Percentiles rank a stretch among this genome's conserved stretches.
These are phyloP conservation scores for Saccopteryx bilineata DNA, from an alignment of 2,113 vertebrate species.

Conservation along the genomic window DNA sequence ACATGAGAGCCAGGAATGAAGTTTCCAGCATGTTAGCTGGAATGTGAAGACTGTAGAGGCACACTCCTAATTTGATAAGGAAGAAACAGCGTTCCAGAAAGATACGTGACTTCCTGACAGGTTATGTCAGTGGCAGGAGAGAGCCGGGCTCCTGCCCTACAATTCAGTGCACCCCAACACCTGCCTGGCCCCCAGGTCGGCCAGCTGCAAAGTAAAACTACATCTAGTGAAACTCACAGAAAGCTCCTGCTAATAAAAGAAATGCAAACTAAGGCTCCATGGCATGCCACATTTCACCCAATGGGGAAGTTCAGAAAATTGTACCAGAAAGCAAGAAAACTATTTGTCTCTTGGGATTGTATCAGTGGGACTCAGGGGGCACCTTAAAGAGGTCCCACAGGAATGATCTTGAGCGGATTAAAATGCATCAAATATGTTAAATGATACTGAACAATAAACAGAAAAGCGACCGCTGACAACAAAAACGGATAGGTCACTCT, in stretches of 20 bases:
- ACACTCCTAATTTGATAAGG: background rate
- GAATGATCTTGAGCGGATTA: background rate
- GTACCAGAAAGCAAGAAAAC: background rate
- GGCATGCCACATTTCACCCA: background rate
- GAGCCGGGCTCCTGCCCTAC: background rate
- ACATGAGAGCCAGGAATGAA: background rate
- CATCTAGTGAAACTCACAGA: background rate
- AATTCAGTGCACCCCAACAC: background rate
- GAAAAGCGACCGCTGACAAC: background rate
- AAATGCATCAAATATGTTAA: background rate
- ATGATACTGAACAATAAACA: background rate
- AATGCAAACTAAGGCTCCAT: background rate
- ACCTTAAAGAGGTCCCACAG: background rate
- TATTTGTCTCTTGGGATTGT: background rate
- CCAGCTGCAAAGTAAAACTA: background rate
- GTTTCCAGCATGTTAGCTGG: background rate
- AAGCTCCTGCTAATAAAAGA: background rate
- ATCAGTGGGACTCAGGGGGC: background rate
- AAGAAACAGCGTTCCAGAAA: constrained; percentile 11
- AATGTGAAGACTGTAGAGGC: background rate
- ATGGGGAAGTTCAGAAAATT: background rate
- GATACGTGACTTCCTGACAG: background rate
- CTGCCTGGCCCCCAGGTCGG: too few species aligned
- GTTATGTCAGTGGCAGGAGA: background rate
- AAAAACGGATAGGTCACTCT: background rate